Evolutionary conservation across 1,140 invertebrate species (phyloP), one percentile per base, ranked within the genome.

Genomic region (Nymphalis io): DNA sequence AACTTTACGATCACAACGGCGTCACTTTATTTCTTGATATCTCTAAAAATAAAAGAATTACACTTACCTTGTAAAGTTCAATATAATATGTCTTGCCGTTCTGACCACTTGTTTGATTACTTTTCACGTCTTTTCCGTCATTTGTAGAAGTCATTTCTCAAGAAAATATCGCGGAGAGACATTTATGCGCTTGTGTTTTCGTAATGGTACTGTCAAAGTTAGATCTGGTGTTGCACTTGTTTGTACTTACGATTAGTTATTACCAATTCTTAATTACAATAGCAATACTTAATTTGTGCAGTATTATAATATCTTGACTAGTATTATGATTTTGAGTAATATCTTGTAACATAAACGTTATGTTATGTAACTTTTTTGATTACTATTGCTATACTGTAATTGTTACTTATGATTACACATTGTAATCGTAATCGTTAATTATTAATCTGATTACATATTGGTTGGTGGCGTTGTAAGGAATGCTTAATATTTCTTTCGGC

Each of bases 121-220:
- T 91, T 90, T 91, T 92, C 83, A 92, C 87, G 78, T 91, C 88
- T 90, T 91, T 91, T 89, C 86, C 87, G 87, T 92, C 87, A 91
- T 91, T 91, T 90, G 87, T 91, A 86, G 90, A 92, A 92, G 88
- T 91, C 90, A 92, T 92, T 91, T 91, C 90, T 92, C 83, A 91
- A 71, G 86, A 90, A 91, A 91, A 90, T 89, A 89, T 89, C 84
- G 82, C 86, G 85, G 88, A 86, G 87, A 88, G 90, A 91, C 90
- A 92, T 92, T 91, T 92, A 91, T 89, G 87, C 87, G 88, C 89
- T 91, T 91, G 88, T 91, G 86, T 91, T 91, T 89, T 89, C 87
- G 76, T 82, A 86, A 85, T 84, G 84, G 80, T 82, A 81, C 85
- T 91, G 89, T 91, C 89, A 91, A 91, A 91, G 62, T 79, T 70